A percentile compares a stretch with the other conserved stretches of the same genome.
phyloP scores from a whole-genome alignment of 2,888 invertebrate genomes.

The Scaptomyza polygonia region DNA sequence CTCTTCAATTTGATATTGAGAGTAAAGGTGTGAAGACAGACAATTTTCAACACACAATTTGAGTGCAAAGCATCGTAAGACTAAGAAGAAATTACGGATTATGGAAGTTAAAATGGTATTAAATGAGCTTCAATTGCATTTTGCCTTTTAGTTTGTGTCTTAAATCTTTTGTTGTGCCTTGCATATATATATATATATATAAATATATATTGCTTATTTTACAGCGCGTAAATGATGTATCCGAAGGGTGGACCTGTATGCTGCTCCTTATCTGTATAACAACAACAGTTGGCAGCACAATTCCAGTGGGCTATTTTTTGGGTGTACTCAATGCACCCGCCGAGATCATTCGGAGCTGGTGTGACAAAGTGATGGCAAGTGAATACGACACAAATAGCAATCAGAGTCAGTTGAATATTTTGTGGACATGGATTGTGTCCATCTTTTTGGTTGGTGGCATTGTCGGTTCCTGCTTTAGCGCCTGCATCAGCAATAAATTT shows the following conservation, averaged over 20 bases:
- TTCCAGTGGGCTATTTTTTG: constrained; percentile 93
- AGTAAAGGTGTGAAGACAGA: constrained; percentile 17
- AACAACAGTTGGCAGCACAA: constrained; percentile 90
- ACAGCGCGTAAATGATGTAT: constrained; percentile 50
- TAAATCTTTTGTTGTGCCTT: constrained; percentile 64
- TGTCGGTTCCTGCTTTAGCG: constrained; percentile 91
- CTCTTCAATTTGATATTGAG: constrained; percentile 6
- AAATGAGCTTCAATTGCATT: constrained; percentile 16
- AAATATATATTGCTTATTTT: constrained; percentile 3
- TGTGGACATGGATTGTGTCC: constrained; percentile 94
- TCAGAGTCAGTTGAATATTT: constrained; percentile 86
- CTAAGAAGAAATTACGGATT: constrained; percentile 10
- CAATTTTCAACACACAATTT: neutral
- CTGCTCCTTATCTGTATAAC: constrained; percentile 88
- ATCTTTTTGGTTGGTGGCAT: constrained; percentile 95
- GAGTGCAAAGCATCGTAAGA: constrained; percentile 28
- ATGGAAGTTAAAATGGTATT: constrained; percentile 31
- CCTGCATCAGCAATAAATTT: constrained; percentile 89
- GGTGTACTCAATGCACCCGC: constrained; percentile 93
- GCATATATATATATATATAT: neutral
- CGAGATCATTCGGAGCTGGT: constrained; percentile 88
- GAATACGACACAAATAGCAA: constrained; percentile 86
- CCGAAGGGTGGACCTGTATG: constrained; percentile 74
- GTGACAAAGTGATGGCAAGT: constrained; percentile 87
- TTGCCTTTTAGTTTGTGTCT: constrained; percentile 55